A percentile compares a stretch with the other conserved stretches of the same genome.
phyloP scores from a whole-genome alignment of 2,888 invertebrate species.

The Epistrophella euchroma region DNA sequence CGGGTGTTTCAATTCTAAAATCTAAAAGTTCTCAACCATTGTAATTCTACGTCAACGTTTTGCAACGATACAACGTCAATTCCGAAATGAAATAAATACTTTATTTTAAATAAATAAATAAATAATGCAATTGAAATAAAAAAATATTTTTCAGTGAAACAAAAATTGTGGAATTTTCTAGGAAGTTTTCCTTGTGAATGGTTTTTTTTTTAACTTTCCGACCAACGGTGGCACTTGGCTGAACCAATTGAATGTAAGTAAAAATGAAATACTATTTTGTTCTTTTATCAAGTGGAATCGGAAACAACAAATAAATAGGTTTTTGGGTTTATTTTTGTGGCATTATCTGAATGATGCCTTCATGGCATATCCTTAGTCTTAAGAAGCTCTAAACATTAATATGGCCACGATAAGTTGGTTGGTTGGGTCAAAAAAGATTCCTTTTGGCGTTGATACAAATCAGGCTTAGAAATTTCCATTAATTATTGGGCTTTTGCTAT shows the following conservation, averaged over 20 bases:
- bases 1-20: conserved; percentile 70
- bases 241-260: conserved; percentile 51
- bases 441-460: neutral
- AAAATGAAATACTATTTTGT: conserved; percentile 17
- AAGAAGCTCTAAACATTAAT: neutral
- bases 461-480: neutral
- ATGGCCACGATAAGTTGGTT: conserved; percentile 4
- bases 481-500: conserved; percentile 10
- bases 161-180: conserved; percentile 32
- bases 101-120: conserved; percentile 22
- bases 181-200: conserved; percentile 48
- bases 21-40: conserved; percentile 46
- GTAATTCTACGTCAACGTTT: conserved; percentile 59
- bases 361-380: conserved; percentile 17
- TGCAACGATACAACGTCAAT: conserved; percentile 40
- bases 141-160: conserved; percentile 23
- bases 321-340: conserved; percentile 10
- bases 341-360: conserved; percentile 10
- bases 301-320: conserved; percentile 19
- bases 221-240: conserved; percentile 45
- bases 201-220: conserved; percentile 49
- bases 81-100: conserved; percentile 29
- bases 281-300: conserved; percentile 28
- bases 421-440: conserved; percentile 8
- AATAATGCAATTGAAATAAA: neutral